Evolutionary conservation across 2,888 invertebrate species (phyloP).

Genomic region (Cybosia mesomella): DNA sequence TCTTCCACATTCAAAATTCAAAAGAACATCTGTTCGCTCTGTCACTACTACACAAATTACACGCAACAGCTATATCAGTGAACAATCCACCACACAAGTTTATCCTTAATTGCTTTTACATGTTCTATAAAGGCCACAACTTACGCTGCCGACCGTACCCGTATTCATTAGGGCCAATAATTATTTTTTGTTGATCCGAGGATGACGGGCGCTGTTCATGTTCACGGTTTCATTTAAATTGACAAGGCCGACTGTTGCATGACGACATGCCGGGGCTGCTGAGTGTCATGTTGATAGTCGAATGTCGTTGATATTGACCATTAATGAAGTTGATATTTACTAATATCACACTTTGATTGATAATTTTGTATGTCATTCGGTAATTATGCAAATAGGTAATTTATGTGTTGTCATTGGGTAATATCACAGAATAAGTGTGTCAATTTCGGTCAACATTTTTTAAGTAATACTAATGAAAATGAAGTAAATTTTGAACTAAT

Average conservation of each 20-base stretch:
- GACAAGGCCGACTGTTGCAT: constrained; percentile 63
- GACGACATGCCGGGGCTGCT: constrained; percentile 47
- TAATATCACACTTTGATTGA: constrained; percentile 6
- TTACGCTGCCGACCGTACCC: constrained; percentile 45
- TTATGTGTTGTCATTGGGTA: not conserved
- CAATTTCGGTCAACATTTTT: not conserved
- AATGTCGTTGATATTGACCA: constrained; percentile 12
- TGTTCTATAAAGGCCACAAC: constrained; percentile 20
- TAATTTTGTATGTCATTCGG: not conserved
- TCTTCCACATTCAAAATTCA: constrained; percentile 16
- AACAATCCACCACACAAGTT: constrained; percentile 22
- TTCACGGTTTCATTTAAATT: constrained; percentile 75
- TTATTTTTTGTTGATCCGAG: constrained; percentile 81
- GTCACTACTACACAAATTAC: constrained; percentile 22
- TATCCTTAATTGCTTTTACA: constrained; percentile 19
- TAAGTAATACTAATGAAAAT: too few relatives aligned
- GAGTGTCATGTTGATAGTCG: constrained; percentile 42
- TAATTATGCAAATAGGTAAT: too few relatives aligned
- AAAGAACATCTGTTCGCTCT: constrained; percentile 16
- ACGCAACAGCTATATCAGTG: constrained; percentile 17
- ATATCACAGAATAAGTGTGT: not conserved
- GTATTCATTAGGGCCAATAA: constrained; percentile 82
- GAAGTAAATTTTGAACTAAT: too few relatives aligned
- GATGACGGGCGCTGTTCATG: constrained; percentile 66
- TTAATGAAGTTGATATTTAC: constrained; percentile 10